Conservation (phyloP, 2,888 invertebrate species). For the Lycocerus yunnanus region DNA sequence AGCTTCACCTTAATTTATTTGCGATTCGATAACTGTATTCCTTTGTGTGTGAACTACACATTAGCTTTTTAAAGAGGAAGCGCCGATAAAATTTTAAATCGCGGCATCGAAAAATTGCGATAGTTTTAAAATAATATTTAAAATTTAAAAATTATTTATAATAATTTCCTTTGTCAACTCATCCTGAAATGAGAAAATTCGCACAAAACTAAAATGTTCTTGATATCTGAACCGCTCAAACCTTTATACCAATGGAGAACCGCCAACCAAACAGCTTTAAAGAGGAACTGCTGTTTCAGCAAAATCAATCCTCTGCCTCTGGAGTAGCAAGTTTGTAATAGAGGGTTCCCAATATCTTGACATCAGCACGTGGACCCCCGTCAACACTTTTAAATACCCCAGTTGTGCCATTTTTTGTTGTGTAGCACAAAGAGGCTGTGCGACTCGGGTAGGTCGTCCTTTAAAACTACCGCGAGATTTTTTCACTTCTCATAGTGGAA, state of each 20-base stretch:
- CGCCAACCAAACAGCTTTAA: conserved; percentile 49
- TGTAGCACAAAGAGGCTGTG: neutral
- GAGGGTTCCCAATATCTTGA: conserved; percentile 28
- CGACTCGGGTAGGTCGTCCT: neutral
- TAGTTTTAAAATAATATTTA: neutral
- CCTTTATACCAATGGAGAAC: conserved; percentile 46
- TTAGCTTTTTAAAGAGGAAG: neutral
- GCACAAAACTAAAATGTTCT: conserved; percentile 37
- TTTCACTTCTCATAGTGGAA: neutral
- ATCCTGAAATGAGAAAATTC: conserved; percentile 27
- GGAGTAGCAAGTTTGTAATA: conserved; percentile 30
- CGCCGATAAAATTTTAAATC: neutral
- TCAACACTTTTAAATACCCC: conserved; percentile 29
- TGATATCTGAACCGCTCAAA: conserved; percentile 38
- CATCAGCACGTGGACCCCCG: conserved; percentile 30
- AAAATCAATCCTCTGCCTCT: conserved; percentile 46
- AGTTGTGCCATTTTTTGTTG: conserved; percentile 19
- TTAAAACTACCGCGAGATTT: neutral
- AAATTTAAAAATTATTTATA: neutral
- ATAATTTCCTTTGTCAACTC: conserved; percentile 22
- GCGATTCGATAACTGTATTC: conserved; percentile 1
- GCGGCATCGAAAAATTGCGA: neutral
- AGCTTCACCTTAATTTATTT: neutral
- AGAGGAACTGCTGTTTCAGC: conserved; percentile 47
- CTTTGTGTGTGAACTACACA: neutral